Evolutionary conservation across 2,113 vertebrate species (phyloP), one percentile per base, ranked within the genome.

Genomic region (Eurystomus gularis): DNA sequence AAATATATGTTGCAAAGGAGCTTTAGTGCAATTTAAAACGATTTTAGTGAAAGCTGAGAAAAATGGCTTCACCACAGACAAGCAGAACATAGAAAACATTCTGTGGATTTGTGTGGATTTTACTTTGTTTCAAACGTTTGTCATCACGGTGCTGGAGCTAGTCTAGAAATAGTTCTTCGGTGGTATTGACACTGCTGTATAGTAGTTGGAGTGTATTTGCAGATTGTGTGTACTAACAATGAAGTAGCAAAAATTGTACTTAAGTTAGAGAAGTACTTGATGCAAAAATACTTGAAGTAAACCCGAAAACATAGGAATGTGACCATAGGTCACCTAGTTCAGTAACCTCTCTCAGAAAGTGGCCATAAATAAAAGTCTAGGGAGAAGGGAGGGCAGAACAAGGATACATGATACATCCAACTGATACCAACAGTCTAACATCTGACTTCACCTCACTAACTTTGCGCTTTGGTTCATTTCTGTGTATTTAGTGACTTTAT

Each of bases 361-460:
- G 9, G 16, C 24, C 7, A 12, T 33, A 35, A 40, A n/a, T n/a
- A 35, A 14, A 72, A 42, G 19, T 46, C 7, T 4, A 7, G 29
- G 31, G 46, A 6, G 17, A 29, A 62, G 10, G 13, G 51, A 40
- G 24, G 16, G 6, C 6, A 60, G 18, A 11, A 4, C 17, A 82
- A n/a, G 19, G 10, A 37, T 29, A 24, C 1, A 0, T 3, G 12
- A 12, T 13, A 2, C 3, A 20, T 28, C 28, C 35, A 23, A 16
- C 44, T 81, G 42, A n/a, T 17, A 86, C 4, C 17, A 54, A 5
- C 13, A 0, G 0, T 40, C 58, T 49, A 35, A 5, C 3, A 23
- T 65, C 64, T 65, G 44, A 65, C 69, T 78, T 35, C 37, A 61
- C 15, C 65, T 37, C 40, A 7, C 7, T 13, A 3, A 14, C 35